These are phyloP conservation scores for Clarias macrocephalus DNA, from an alignment of 2,113 vertebrate species.

Conservation along the genomic window DNA sequence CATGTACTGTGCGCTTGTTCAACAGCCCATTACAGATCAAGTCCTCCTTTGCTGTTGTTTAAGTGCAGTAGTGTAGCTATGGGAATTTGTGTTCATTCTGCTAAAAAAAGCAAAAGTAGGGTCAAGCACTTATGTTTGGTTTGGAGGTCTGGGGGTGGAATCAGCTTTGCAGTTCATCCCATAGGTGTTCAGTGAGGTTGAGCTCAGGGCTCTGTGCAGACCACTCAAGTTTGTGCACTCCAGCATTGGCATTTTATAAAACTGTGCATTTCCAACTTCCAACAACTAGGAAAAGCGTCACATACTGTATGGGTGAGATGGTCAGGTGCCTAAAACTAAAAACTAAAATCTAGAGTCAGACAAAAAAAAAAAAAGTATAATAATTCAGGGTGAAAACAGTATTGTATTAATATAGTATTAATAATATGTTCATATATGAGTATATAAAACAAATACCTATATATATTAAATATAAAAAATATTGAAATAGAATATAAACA, in stretches of 20 bases:
- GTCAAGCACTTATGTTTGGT: background rate
- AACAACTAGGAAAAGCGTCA: background rate
- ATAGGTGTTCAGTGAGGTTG: background rate
- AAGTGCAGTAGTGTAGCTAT: background rate
- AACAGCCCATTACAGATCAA: background rate
- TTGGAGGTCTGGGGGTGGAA: background rate
- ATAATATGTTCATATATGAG: too few species aligned
- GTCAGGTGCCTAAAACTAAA: background rate
- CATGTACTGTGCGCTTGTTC: background rate
- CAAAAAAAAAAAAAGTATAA: too few species aligned
- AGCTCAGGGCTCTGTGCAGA: background rate
- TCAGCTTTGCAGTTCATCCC: background rate
- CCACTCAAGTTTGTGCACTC: background rate
- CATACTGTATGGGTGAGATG: background rate
- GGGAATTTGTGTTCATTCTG: background rate
- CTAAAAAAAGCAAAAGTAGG: background rate
- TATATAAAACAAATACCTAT: too few species aligned
- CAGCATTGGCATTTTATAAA: background rate
- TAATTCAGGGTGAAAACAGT: too few species aligned
- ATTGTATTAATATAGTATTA: too few species aligned
- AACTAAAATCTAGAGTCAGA: too few species aligned
- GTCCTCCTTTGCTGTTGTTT: background rate
- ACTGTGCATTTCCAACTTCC: background rate
- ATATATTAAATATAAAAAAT: too few species aligned
- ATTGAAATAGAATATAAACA: too few species aligned